phyloP scores from a whole-genome alignment of 1,140 invertebrate species.

The Bombus pyrosoma region DNA sequence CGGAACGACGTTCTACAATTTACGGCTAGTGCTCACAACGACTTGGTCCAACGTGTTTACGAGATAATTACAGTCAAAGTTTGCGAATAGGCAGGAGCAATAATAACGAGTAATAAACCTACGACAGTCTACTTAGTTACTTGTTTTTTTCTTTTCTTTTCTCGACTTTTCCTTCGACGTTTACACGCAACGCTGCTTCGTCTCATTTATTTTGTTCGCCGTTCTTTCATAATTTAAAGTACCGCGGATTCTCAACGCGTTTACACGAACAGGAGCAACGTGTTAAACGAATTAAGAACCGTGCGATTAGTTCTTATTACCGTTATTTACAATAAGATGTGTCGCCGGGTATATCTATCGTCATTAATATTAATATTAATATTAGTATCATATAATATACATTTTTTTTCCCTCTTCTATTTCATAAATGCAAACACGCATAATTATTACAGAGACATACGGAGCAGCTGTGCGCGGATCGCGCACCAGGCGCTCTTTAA shows the following conservation, averaged over 20 bases:
- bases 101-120: constrained; percentile 64
- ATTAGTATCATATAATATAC: constrained; percentile 26
- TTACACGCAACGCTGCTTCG: constrained; percentile 22
- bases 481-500: constrained; percentile 16
- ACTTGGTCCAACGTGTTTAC: constrained; percentile 69
- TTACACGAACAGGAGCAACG: constrained; percentile 2
- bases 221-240: background rate
- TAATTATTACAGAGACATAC: constrained; percentile 26
- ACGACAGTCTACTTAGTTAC: constrained; percentile 57
- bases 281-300: constrained; percentile 14
- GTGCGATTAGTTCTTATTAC: constrained; percentile 26
- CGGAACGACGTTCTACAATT: constrained; percentile 45
- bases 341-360: constrained; percentile 13
- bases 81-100: constrained; percentile 68
- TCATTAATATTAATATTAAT: constrained; percentile 36
- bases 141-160: background rate
- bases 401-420: constrained; percentile 17
- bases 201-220: background rate
- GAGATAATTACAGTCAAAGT: constrained; percentile 67
- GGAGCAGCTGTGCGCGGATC: background rate
- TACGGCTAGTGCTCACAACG: constrained; percentile 64
- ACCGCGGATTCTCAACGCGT: constrained; percentile 22
- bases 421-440: constrained; percentile 37
- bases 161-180: constrained; percentile 2
- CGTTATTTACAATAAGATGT: constrained; percentile 57